Evolutionary conservation across 2,113 vertebrate species (phyloP).

Genomic region (Balaeniceps rex): DNA sequence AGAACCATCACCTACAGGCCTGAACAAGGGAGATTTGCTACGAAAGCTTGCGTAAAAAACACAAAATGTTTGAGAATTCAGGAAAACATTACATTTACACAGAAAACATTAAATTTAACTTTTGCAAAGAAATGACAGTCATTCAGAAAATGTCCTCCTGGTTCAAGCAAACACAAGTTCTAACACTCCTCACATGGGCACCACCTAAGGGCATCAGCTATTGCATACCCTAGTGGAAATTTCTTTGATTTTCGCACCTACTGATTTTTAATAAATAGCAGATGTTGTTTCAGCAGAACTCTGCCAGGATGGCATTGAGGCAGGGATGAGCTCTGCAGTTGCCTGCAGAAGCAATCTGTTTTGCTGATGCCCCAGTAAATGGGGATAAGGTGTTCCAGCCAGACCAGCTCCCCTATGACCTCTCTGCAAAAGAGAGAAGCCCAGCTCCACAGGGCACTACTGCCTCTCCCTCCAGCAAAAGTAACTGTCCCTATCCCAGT

Average conservation of each 20-base stretch:
- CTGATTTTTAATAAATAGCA: not conserved
- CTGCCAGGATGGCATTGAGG: accelerated
- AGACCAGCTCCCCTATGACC: not conserved
- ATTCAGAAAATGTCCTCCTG: not conserved
- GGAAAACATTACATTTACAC: not conserved
- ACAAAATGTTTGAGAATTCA: not conserved
- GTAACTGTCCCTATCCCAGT: not conserved
- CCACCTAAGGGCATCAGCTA: not conserved
- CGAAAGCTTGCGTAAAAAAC: not conserved
- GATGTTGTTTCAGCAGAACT: not conserved
- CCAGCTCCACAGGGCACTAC: not conserved
- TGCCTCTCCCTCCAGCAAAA: not conserved
- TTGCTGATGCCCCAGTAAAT: not conserved
- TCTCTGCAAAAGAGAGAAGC: not conserved
- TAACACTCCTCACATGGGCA: accelerated
- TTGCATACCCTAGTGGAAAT: not conserved
- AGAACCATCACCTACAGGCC: not conserved
- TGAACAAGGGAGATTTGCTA: not conserved
- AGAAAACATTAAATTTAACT: not conserved
- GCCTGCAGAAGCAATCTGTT: not conserved
- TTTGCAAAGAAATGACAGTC: not conserved
- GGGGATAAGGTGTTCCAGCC: not conserved
- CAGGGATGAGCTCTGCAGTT: not conserved
- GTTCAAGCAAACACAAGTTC: not conserved
- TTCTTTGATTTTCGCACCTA: not conserved